phyloP scores from a whole-genome alignment of 2,113 vertebrate genomes.

The Chauna torquata region DNA sequence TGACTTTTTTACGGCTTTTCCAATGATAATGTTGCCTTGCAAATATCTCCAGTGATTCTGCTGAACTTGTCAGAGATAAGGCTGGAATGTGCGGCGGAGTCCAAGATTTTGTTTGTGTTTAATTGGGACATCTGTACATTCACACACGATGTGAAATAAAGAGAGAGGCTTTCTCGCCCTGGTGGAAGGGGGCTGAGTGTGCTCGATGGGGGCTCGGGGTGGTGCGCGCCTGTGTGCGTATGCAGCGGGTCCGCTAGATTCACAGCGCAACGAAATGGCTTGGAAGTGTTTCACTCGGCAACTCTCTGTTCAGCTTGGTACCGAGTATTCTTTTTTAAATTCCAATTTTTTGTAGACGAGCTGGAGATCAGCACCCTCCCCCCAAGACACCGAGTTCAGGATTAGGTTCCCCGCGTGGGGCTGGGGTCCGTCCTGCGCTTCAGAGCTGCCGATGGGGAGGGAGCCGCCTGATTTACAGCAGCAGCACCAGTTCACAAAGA shows the following conservation, averaged over 20 bases:
- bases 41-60: slow-evolving; percentile 31
- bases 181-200: not conserved
- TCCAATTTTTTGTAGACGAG: not conserved
- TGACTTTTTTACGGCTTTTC: slow-evolving; percentile 65
- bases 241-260: not conserved
- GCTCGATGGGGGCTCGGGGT: not conserved
- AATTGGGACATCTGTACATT: slow-evolving; percentile 2
- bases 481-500: not conserved
- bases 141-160: rapidly evolving
- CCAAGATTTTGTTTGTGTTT: not conserved
- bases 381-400: not conserved
- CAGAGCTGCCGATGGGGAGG: not conserved
- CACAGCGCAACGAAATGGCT: not conserved
- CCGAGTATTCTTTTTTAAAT: not conserved
- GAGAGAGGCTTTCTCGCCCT: not conserved
- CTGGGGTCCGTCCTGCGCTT: not conserved
- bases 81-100: not conserved
- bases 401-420: not conserved
- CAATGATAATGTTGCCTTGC: slow-evolving; percentile 23
- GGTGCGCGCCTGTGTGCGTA: not conserved
- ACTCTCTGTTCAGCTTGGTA: not conserved
- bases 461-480: not conserved
- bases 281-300: not conserved
- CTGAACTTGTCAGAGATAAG: slow-evolving; percentile 45
- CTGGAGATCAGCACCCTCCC: not conserved